A percentile compares a stretch with the other conserved stretches of the same genome.
Evolutionary conservation across 2,888 invertebrate species (phyloP).

Genomic region (Andrena praecox): DNA sequence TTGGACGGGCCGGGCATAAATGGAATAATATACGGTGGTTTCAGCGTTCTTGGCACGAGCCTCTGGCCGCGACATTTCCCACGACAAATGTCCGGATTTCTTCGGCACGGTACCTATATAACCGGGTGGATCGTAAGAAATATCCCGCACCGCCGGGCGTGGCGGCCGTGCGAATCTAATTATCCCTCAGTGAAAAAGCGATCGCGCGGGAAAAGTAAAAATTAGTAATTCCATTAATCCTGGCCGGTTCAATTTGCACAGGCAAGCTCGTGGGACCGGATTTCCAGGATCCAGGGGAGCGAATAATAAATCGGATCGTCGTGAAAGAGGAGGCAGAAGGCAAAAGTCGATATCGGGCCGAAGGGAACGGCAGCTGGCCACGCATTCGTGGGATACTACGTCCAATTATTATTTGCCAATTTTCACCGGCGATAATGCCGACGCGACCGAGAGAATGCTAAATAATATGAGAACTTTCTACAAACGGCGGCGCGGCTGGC

Average conservation of each 20-base stretch:
- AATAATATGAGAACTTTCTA: constrained; percentile 83
- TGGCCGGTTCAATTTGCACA: constrained; percentile 39
- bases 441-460: constrained; percentile 75
- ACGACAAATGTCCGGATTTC: background rate
- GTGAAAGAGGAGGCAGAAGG: background rate
- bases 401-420: constrained; percentile 74
- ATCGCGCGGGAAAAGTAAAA: constrained; percentile 40
- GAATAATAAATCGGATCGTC: constrained; percentile 36
- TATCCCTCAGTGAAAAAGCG: constrained; percentile 37
- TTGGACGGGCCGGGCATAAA: constrained; percentile 48
- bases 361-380: constrained; percentile 12
- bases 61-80: constrained; percentile 22
- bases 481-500: constrained; percentile 69
- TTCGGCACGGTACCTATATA: too few species aligned
- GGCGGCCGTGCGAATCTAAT: constrained; percentile 41
- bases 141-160: background rate
- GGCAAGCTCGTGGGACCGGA: constrained; percentile 33
- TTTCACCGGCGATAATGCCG: constrained; percentile 75
- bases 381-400: constrained; percentile 31
- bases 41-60: constrained; percentile 47
- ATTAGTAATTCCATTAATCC: constrained; percentile 60
- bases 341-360: constrained; percentile 27
- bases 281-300: constrained; percentile 22
- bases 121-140: constrained; percentile 22
- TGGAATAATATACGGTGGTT: constrained; percentile 43